Base-by-base conservation (phyloP, 2,888 invertebrate species). In the Amblyteles armatorius region DNA sequence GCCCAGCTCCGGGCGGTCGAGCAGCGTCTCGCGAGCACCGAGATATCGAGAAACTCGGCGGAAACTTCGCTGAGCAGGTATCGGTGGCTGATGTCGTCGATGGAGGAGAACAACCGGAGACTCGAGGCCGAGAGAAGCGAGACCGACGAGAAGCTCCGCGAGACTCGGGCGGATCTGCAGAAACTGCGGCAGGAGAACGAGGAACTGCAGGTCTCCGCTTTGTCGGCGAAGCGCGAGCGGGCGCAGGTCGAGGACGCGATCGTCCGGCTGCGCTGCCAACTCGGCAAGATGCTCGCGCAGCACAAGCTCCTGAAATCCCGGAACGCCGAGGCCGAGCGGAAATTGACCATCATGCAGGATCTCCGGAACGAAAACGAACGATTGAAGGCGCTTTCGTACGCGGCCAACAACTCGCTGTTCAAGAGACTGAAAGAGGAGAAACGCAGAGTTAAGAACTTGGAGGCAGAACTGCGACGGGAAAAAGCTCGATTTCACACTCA, bases 181-280 rank as follows among this genome's bases (percentile, higher is more conserved):
- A 90, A 88, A 33, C 40, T 90, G 5, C 88, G 87, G 11, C 83
- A 88, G 0, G 90, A 92, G 16, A 91, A 90, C 7, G 89, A 91
- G 65, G 71, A 68, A 13, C 63, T 91, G 72, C 89, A 91, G 57
- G 73, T 87, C 6, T 81, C 88, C 26, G 78, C 92, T 13, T 76
- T 91, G 7, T 84, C 85, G 19, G 88, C 90, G 2, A 90, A 88
- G 67, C 89, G 87, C 50, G 91, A 92, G 44, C 90, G 89, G 29
- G 88, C 87, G 16, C 91, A 92, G 82, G 91, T 92, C 16, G 91
- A 92, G 83, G 88, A 89, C 72, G 92, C 90, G 4, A 92, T 92
- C 19, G 86, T 88, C 2, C 88, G 91, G 55, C 71, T 92, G 9
- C 88, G 86, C 3, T 77, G 85, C 26, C 92, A 92, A 60, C 84